Evolutionary conservation across 1,140 invertebrate species (phyloP), one percentile per base, ranked within the genome.

Genomic region (Scaptomyza montana): DNA sequence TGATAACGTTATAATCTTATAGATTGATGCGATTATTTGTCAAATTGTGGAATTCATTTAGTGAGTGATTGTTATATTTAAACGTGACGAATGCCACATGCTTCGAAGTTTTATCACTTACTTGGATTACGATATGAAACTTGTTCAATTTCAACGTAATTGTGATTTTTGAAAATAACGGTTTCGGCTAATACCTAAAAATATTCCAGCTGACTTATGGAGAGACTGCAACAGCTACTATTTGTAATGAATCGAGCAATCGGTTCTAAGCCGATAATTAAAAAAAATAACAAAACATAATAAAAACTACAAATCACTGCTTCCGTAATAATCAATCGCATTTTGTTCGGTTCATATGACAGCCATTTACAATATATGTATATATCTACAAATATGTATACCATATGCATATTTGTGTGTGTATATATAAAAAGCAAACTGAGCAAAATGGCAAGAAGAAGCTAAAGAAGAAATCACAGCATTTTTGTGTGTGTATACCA

Each of bases 321-420:
- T 78, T 82, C 75, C 82, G 75, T 69, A 78, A 75, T 78, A 30
- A 53, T 69, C 67, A 76, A 77, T 74, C 39, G 78, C 59, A 81
- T 78, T 74, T 71, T 60, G 21, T 62, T 12, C 12, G 36, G 25
- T 46, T 30, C 53, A 25, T 30, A 28, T 43, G 54, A 55, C 25
- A 33, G n/a, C 6, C n/a, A 33, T 53, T 12, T 16, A 62, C 43
- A 59, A 49, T 47, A 54, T 25, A 25, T 25, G 21, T 25, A 25
- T 2, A 25, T 25, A 25, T 25, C 16, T 16, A 16, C 16, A 16
- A 33, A 39, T 62, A 36, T 62, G 46, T 16, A 30, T 46, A 13
- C 57, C 9, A 36, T 30, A 43, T 51, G 10, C 6, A n/a, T 39
- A 10, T 12, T 3, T 41, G 39, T 41, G 39, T 41, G 39, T 53